phyloP scores from a whole-genome alignment of 2,113 vertebrate species.

The Benitochromis conjunctus region DNA sequence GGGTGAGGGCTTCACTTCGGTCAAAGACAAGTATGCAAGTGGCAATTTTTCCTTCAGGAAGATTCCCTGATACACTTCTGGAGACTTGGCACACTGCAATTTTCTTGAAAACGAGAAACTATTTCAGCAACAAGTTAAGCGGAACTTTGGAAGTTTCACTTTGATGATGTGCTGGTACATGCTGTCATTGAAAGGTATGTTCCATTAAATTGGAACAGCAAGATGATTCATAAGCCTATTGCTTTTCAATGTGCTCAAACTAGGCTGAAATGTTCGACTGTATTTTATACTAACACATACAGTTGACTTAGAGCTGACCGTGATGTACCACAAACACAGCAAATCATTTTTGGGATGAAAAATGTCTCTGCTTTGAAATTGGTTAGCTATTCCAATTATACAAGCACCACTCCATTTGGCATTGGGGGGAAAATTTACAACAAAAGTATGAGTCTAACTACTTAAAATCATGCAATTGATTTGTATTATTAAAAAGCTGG shows the following conservation, averaged over 20 bases:
- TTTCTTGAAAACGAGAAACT: slow-evolving; percentile 72
- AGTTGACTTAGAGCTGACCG: slow-evolving; percentile 54
- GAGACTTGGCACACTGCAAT: slow-evolving; percentile 69
- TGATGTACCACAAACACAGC: slow-evolving; percentile 51
- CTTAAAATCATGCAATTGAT: slow-evolving; percentile 73
- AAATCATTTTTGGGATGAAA: slow-evolving; percentile 33
- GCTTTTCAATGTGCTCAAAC: slow-evolving; percentile 67
- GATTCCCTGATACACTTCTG: slow-evolving; percentile 74
- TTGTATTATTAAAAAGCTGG: slow-evolving; percentile 73
- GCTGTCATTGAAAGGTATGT: slow-evolving; percentile 69
- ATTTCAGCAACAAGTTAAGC: slow-evolving; percentile 75
- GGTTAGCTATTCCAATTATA: slow-evolving; percentile 43
- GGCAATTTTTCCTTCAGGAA: slow-evolving; percentile 75
- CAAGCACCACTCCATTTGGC: slow-evolving; percentile 54
- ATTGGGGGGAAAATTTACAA: slow-evolving; percentile 49
- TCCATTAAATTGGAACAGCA: slow-evolving; percentile 71
- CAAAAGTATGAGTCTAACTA: slow-evolving; percentile 65
- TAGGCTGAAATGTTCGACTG: slow-evolving; percentile 48
- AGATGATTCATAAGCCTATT: slow-evolving; percentile 64
- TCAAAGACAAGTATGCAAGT: slow-evolving; percentile 77
- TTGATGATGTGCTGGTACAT: slow-evolving; percentile 66
- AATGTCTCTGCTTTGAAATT: slow-evolving; percentile 46
- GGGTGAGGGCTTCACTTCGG: slow-evolving; percentile 71
- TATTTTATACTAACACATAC: slow-evolving; percentile 49
- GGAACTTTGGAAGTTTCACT: slow-evolving; percentile 75